Evolutionary conservation across 2,888 invertebrate species (phyloP).

Genomic region (Nephrotoma appendiculata): DNA sequence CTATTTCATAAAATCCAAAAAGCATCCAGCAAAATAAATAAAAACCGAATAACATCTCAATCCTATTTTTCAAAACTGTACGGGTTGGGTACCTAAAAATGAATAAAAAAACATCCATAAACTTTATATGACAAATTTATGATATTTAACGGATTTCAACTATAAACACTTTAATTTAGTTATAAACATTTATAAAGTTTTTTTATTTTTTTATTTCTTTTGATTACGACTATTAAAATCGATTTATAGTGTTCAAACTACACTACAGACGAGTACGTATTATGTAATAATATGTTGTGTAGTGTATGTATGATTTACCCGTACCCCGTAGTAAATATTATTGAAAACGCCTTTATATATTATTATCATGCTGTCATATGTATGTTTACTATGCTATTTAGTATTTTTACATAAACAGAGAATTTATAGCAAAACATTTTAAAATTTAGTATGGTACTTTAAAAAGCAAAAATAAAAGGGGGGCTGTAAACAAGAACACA

Average conservation of each 20-base stretch:
- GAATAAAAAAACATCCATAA: background rate
- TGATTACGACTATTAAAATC: background rate
- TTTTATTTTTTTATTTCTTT: background rate
- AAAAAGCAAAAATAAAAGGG: background rate
- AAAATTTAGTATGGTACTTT: background rate
- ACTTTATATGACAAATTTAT: background rate
- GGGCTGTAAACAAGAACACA: background rate
- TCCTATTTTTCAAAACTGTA: background rate
- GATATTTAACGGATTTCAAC: background rate
- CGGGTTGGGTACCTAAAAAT: background rate
- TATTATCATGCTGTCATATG: background rate
- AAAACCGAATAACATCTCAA: background rate
- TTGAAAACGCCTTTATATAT: background rate
- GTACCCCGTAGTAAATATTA: background rate
- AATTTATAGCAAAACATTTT: background rate
- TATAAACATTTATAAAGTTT: background rate
- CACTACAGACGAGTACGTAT: background rate
- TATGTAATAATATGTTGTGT: too few species aligned
- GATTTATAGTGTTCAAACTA: background rate
- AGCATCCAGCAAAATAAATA: background rate
- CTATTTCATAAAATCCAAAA: background rate
- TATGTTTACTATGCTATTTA: background rate
- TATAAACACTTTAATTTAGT: background rate
- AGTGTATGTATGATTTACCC: background rate
- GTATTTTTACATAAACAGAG: background rate